These are phyloP conservation scores for Pristionchus fissidentatus DNA, from an alignment of 2,888 invertebrate species.

Conservation along the genomic window DNA sequence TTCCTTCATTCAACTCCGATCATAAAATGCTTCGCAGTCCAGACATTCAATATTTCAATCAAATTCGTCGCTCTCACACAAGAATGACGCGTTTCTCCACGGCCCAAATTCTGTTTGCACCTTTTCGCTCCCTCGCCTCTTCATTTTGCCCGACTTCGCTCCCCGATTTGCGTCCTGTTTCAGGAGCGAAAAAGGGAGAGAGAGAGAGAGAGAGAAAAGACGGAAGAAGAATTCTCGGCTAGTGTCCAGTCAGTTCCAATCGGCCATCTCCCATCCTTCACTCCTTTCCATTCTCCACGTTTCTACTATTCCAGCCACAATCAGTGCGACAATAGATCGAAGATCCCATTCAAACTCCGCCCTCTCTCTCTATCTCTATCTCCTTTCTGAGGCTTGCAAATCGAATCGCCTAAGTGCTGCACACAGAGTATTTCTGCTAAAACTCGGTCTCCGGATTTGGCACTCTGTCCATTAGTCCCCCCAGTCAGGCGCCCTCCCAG, in stretches of 20 bases:
- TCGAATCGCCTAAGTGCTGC: neutral
- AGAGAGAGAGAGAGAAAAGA: slow-evolving; percentile 7
- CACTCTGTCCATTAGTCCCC: slow-evolving; percentile 18
- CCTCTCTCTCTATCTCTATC: neutral
- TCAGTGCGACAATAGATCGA: slow-evolving; percentile 26
- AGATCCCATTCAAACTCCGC: neutral
- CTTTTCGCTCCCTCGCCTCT: neutral
- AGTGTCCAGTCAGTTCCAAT: slow-evolving; percentile 34
- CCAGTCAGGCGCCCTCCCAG: neutral
- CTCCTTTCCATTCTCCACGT: neutral
- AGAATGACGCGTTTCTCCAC: neutral
- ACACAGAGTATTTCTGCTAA: too few relatives aligned
- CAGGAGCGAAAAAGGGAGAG: neutral
- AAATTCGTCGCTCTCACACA: neutral
- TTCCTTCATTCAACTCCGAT: too few relatives aligned
- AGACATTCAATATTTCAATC: neutral
- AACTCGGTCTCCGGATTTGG: slow-evolving; percentile 31
- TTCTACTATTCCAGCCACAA: neutral
- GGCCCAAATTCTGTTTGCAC: slow-evolving; percentile 39
- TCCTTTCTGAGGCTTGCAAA: neutral
- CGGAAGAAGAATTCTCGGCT: too few relatives aligned
- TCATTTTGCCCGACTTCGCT: slow-evolving; percentile 1
- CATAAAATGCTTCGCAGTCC: too few relatives aligned
- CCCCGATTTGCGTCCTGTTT: slow-evolving; percentile 10
- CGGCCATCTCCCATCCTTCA: slow-evolving; percentile 21